Base-by-base conservation (phyloP, 2,113 vertebrate genomes). In the Trematomus loennbergii region DNA sequence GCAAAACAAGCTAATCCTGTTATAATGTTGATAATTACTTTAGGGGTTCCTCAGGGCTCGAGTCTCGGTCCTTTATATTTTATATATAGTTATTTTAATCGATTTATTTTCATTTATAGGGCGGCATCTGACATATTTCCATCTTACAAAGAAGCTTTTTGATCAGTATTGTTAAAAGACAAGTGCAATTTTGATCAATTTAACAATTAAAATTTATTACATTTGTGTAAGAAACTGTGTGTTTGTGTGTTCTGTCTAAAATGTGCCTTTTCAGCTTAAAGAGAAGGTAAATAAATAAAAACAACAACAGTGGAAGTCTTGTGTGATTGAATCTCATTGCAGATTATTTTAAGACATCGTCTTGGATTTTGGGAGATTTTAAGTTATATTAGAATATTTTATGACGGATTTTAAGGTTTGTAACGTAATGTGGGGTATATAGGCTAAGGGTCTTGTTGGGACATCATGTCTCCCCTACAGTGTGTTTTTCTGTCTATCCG, bases 31-130 rank as follows among this genome's bases (percentile, higher is more conserved):
- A 49, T 15, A 49, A 16, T 13, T 13, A 16, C 13, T 15, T 4
- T 12, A 7, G 77, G 54, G 15, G 73, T 69, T 75, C 81, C 77
- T 53, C 81, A 71, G 64, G 64, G 64, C 46, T 62, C 54, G 15
- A 10, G 20, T 46, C 36, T 64, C 0, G 11, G 11, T 6, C 16
- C n/a, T 49, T 16, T 36, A 18, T 45, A 15, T 60, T n/a, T 70
- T 20, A 13, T 72, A 29, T 29, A 4, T 29, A 29, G 29, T 9
- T 40, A 40, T 40, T 40, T 40, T 40, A 9, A 40, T 7, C 8
- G 36, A 40, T 40, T 8, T 40, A 29, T 8, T 40, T 40, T 40
- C 36, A 40, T 7, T 40, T 40, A 40, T 8, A 40, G 36, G 36
- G 36, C 36, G 5, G 36, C 36, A 40, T n/a, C 52, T n/a, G 17